Percentiles rank a stretch among this genome's conserved stretches.
Conservation (phyloP, 2,797 vertebrate species). For the Sebastes kiyomatsui region DNA sequence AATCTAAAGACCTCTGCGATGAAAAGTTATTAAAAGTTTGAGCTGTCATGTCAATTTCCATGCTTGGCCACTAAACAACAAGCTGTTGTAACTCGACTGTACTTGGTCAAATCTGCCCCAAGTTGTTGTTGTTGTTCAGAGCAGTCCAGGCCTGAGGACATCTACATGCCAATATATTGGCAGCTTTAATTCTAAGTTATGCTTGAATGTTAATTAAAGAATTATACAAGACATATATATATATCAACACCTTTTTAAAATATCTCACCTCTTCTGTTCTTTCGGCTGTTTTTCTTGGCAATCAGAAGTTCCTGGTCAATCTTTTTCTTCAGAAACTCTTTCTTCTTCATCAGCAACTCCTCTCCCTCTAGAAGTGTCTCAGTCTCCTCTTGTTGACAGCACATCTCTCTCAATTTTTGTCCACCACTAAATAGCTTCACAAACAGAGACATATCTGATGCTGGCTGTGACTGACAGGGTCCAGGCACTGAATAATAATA, state of each 20-base stretch:
- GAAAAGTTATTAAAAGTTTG: too few relatives aligned
- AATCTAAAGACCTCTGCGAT: too few relatives aligned
- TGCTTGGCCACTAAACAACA: too few relatives aligned
- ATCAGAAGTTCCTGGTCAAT: constrained; percentile 8
- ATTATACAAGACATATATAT: too few relatives aligned
- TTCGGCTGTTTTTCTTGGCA: constrained; percentile 23
- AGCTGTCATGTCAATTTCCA: too few relatives aligned
- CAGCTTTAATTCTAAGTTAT: neutral
- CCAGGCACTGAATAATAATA: neutral
- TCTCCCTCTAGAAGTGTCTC: neutral
- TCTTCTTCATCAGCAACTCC: constrained; percentile 8
- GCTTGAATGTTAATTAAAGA: fast-evolving
- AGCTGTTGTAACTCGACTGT: too few relatives aligned
- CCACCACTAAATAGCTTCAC: neutral
- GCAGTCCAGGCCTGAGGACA: too few relatives aligned
- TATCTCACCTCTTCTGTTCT: constrained; percentile 27
- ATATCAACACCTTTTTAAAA: neutral
- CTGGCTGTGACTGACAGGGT: neutral
- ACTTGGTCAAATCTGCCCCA: too few relatives aligned
- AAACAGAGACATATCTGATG: neutral
- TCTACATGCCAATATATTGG: too few relatives aligned
- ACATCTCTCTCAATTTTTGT: neutral
- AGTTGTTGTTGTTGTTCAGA: too few relatives aligned
- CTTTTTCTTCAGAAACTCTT: neutral
- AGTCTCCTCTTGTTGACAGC: neutral